Evolutionary conservation across 2,888 invertebrate species (phyloP).

Genomic region (Fissipunctia ypsillon): DNA sequence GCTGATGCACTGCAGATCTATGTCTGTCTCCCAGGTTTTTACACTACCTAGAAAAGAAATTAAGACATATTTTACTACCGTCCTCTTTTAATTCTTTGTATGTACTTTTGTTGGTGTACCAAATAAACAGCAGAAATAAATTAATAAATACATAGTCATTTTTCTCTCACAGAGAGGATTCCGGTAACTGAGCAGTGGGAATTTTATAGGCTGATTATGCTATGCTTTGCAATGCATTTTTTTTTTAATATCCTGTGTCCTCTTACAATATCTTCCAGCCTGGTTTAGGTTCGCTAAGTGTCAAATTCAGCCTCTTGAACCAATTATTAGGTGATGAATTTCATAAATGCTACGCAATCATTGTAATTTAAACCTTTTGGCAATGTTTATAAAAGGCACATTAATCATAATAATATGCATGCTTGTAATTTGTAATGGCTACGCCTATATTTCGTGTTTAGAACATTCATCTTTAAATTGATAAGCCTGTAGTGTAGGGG

Average conservation of each 20-base stretch:
- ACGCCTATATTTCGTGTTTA: too few relatives aligned
- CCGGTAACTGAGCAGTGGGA: neutral
- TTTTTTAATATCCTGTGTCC: neutral
- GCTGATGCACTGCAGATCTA: conserved; percentile 91
- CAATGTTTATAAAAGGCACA: neutral
- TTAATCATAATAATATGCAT: too few relatives aligned
- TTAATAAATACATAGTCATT: neutral
- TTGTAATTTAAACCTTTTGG: neutral
- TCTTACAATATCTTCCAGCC: neutral
- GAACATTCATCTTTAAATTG: too few relatives aligned
- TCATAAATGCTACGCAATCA: neutral
- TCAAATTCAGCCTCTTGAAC: too few relatives aligned
- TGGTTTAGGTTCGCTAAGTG: neutral
- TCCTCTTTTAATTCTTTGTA: neutral
- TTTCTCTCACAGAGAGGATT: neutral
- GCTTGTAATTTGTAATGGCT: too few relatives aligned
- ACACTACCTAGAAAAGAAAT: conserved; percentile 77
- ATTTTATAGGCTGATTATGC: neutral
- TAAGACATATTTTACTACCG: neutral
- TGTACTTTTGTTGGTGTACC: neutral
- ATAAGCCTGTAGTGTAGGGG: too few relatives aligned
- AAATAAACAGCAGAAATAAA: neutral
- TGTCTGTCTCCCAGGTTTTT: conserved; percentile 91
- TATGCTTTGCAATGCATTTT: neutral
- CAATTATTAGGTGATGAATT: neutral